These are phyloP conservation scores for Cephus pulcher DNA, from an alignment of 2,888 invertebrate species.

Conservation along the genomic window DNA sequence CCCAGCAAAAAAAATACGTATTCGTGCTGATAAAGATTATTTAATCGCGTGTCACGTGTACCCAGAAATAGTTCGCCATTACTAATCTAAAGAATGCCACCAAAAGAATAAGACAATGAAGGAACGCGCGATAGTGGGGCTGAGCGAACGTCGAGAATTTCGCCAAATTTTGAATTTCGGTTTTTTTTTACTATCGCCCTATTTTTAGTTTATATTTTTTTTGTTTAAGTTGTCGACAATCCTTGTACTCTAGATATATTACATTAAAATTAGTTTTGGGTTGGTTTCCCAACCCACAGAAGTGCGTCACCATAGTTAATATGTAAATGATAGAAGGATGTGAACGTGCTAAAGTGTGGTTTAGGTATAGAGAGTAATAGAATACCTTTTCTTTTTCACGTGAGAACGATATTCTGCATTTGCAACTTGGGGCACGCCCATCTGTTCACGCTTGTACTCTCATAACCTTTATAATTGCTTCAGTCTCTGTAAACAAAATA, in stretches of 20 bases:
- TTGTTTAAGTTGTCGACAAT: slow-evolving; percentile 14
- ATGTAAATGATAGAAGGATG: slow-evolving; percentile 33
- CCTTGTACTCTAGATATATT: slow-evolving; percentile 20
- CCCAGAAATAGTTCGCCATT: neutral
- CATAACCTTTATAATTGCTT: slow-evolving; percentile 30
- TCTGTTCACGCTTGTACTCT: slow-evolving; percentile 37
- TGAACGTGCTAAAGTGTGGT: slow-evolving; percentile 58
- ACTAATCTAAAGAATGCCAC: neutral
- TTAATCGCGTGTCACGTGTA: neutral
- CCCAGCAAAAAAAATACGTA: neutral
- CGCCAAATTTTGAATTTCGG: slow-evolving; percentile 9
- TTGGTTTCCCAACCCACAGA: slow-evolving; percentile 29
- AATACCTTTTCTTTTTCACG: slow-evolving; percentile 64
- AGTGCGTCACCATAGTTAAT: slow-evolving; percentile 51
- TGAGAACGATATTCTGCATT: slow-evolving; percentile 55
- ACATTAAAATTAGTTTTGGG: slow-evolving; percentile 20
- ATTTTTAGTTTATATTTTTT: neutral
- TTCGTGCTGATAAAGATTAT: neutral
- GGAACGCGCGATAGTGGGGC: neutral
- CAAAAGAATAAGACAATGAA: neutral
- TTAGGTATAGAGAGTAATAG: slow-evolving; percentile 60
- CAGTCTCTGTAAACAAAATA: slow-evolving; percentile 51
- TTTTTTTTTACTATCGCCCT: neutral
- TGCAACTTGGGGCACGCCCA: slow-evolving; percentile 29
- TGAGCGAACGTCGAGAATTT: neutral